Base-by-base conservation (phyloP, 2,888 invertebrate species). In the Branchipolynoe longqiensis region DNA sequence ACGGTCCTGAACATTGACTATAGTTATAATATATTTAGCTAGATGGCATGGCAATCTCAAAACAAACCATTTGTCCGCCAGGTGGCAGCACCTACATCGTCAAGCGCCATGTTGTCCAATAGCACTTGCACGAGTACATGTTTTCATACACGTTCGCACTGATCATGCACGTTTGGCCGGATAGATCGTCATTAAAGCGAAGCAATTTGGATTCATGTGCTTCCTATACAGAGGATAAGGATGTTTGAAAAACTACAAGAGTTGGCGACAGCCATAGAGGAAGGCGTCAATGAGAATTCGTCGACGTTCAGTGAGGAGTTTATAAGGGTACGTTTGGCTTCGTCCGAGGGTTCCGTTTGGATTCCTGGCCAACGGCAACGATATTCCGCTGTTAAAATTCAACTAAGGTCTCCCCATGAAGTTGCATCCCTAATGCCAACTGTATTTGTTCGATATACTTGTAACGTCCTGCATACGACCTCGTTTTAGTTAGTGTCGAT, bases 21-120 rank as follows among this genome's bases (percentile, higher is more conserved):
- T 28, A 62, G 31, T 62, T 25, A 25, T 4, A 28, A 62, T 6
- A 28, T 1, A 31, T 28, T 25, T 62, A 3, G 4, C 31, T 14
- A 62, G 62, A 62, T 62, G 62, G 62, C 62, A 25, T 14, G 14
- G 25, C 12, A 62, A 62, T 62, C n/a, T 2, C 28, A 62, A 2
- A 48, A 8, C 14, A 0, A 62, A 25, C 31, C 25, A 14, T 25
- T 3, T 38, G 33, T 69, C 69, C 69, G 69, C 22, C 69, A 69
- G 69, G n/a, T 36, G 69, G 69, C 69, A 33, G 69, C n/a, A 38
- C 8, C 8, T 18, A 48, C 48, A 33, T 33, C 22, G 33, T n/a
- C 25, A 22, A 78, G 78, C 78, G 78, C 78, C 78, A 78, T 78
- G 78, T 78, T 78, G 78, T 78, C 48, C n/a, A 40, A 48, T 12